Conservation (phyloP, 2,888 invertebrate species). For the Meteorus cinctellus region DNA sequence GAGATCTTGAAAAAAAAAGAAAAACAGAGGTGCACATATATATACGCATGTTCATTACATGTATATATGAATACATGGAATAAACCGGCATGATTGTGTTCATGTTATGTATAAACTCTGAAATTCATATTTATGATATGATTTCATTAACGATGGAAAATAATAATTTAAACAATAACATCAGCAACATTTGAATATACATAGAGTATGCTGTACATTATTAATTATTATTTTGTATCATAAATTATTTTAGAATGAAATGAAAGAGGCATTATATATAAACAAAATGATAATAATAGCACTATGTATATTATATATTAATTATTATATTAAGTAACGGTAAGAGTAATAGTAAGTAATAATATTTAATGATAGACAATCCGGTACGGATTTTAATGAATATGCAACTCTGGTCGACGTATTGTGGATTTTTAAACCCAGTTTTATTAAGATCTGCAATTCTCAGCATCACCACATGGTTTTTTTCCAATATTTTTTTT, state of each 20-base stretch:
- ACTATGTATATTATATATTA: background rate
- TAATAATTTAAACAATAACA: conserved; percentile 33
- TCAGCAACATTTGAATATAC: conserved; percentile 36
- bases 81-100: background rate
- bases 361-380: conserved; percentile 17
- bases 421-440: background rate
- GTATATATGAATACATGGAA: background rate
- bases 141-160: conserved; percentile 31
- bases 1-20: conserved; percentile 14
- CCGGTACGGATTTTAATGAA: conserved; percentile 21
- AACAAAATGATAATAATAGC: conserved; percentile 27
- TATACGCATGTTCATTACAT: background rate
- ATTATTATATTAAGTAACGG: background rate
- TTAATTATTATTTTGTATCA: conserved; percentile 22
- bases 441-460: too few relatives aligned
- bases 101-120: background rate
- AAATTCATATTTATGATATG: conserved; percentile 6
- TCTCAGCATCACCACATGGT: background rate
- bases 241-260: conserved; percentile 37
- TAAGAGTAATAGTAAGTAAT: background rate
- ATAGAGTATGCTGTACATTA: conserved; percentile 19
- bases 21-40: background rate
- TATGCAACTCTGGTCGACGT: conserved; percentile 34
- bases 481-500: background rate
- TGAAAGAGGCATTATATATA: conserved; percentile 37